A percentile compares a stretch with the other conserved stretches of the same genome.
Evolutionary conservation across 2,113 vertebrate genomes (phyloP).

Genomic region (Trachemys scripta): DNA sequence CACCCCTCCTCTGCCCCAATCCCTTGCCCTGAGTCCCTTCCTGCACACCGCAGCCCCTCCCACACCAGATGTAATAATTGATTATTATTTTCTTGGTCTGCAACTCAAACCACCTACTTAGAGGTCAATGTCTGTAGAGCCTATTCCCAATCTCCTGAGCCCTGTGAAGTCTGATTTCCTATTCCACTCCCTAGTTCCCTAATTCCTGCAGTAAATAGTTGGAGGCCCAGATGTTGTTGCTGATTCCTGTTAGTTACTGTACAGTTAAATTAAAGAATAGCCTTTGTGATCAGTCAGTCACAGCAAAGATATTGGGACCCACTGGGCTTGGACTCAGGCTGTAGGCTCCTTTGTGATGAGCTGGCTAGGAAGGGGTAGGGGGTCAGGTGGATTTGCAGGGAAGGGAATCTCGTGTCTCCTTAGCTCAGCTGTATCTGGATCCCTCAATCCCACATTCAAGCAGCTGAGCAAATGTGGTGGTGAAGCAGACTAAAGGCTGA

Average conservation of each 20-base stretch:
- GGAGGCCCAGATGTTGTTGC: neutral
- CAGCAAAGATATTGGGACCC: neutral
- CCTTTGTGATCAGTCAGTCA: neutral
- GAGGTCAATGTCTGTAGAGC: neutral
- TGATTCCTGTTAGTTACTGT: neutral
- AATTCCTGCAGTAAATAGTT: neutral
- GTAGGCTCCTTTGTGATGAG: neutral
- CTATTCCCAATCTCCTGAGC: neutral
- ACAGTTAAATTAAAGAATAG: neutral
- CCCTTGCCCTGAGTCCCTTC: no score
- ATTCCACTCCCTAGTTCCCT: neutral
- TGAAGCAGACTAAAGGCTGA: neutral
- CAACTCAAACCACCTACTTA: neutral
- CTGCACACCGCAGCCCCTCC: no score
- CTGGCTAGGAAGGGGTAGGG: neutral
- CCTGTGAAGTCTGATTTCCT: neutral
- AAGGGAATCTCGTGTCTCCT: neutral
- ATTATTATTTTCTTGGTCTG: neutral
- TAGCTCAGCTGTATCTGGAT: conserved; percentile 4
- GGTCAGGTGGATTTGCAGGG: neutral
- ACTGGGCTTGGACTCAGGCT: neutral
- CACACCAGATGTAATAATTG: neutral
- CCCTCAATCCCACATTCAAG: neutral
- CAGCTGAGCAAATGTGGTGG: neutral
- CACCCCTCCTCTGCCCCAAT: no score